Evolutionary conservation across 2,888 invertebrate genomes (phyloP).

Genomic region (Aphodius granarius): DNA sequence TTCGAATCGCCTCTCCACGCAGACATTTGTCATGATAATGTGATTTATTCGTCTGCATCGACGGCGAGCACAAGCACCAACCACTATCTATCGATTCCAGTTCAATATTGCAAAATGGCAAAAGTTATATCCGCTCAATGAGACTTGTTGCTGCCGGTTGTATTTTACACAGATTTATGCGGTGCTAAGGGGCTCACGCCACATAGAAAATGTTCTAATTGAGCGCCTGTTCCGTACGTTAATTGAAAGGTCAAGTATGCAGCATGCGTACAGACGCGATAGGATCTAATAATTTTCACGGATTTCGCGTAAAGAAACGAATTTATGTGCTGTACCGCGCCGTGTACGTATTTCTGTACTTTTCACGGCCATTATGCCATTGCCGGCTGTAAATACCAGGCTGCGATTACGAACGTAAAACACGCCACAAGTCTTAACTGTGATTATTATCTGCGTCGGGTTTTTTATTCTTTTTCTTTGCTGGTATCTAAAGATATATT

Average conservation of each 20-base stretch:
- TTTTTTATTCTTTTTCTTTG: background rate
- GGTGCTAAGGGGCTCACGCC: background rate
- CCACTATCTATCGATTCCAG: background rate
- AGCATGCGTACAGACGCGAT: background rate
- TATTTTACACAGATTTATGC: background rate
- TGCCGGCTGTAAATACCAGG: background rate
- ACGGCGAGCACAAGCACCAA: too few relatives aligned
- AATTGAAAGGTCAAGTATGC: conserved; percentile 14
- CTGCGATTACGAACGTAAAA: background rate
- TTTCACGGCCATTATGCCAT: background rate
- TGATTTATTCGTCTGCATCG: background rate
- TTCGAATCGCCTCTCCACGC: background rate
- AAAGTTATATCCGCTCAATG: background rate
- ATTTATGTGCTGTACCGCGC: background rate
- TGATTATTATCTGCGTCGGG: background rate
- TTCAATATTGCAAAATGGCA: background rate
- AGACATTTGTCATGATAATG: background rate
- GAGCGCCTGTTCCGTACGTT: background rate
- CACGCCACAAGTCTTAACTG: background rate
- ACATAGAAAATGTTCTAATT: conserved; percentile 13
- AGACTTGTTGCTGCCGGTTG: background rate
- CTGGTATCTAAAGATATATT: too few relatives aligned
- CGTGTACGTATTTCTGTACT: background rate
- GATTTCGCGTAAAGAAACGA: background rate
- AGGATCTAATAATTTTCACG: background rate